phyloP scores from a whole-genome alignment of 2,113 vertebrate genomes.

The Ictalurus furcatus region DNA sequence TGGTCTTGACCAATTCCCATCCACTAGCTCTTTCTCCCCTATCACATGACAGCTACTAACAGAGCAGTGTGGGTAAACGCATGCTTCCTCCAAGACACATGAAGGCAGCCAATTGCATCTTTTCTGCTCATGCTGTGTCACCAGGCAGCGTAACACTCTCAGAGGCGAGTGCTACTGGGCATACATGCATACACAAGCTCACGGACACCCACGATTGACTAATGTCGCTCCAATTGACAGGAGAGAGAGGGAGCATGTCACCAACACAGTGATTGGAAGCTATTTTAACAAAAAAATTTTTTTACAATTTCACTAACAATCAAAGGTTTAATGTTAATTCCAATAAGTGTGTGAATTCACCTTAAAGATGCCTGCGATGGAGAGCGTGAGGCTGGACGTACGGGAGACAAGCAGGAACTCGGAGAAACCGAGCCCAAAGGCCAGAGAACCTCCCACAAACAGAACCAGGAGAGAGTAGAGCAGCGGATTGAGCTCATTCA shows the following conservation, averaged over 20 bases:
- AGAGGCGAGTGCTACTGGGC: background rate
- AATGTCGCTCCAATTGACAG: background rate
- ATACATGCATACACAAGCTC: background rate
- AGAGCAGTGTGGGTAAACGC: background rate
- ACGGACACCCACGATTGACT: background rate
- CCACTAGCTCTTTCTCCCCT: background rate
- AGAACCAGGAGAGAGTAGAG: constrained; percentile 78
- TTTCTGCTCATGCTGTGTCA: background rate
- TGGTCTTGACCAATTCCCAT: background rate
- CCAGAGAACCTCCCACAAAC: constrained; percentile 82
- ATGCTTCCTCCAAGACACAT: background rate
- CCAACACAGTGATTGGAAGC: background rate
- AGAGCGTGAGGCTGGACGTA: constrained; percentile 92
- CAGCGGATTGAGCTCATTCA: constrained; percentile 76
- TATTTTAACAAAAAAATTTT: background rate
- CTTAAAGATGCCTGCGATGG: constrained; percentile 95
- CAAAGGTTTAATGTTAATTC: background rate
- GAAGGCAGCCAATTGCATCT: background rate
- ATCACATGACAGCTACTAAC: background rate
- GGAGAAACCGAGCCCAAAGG: constrained; percentile 92
- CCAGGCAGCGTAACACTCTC: background rate
- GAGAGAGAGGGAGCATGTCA: background rate
- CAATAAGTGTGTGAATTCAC: constrained; percentile 62
- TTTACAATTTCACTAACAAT: background rate
- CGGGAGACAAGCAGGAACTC: constrained; percentile 93